Evolutionary conservation across 2,888 invertebrate genomes (phyloP).

Genomic region (Anthrax anthrax): DNA sequence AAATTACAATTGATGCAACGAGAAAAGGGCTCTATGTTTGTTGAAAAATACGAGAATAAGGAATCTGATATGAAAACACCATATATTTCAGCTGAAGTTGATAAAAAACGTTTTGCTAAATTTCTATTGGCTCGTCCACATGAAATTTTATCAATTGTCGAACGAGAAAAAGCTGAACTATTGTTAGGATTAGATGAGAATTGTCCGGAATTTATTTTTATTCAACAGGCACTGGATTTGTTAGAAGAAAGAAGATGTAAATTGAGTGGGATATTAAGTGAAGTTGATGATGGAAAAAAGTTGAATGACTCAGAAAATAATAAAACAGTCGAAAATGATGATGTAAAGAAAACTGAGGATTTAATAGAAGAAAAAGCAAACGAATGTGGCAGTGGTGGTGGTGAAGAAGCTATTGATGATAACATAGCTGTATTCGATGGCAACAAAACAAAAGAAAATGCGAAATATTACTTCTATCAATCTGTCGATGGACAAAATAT

Average conservation of each 20-base stretch:
- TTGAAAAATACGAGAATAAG: conserved; percentile 24
- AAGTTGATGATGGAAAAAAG: not conserved
- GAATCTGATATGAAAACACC: conserved; percentile 25
- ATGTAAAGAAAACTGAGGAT: not conserved
- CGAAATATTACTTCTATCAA: conserved; percentile 33
- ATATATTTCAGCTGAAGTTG: conserved; percentile 34
- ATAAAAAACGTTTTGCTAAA: conserved; percentile 50
- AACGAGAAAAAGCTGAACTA: conserved; percentile 57
- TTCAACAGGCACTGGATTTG: conserved; percentile 66
- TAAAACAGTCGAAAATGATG: not conserved
- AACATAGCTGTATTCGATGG: no score
- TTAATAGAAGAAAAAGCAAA: not conserved
- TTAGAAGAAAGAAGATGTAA: conserved; percentile 31
- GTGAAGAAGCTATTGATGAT: not conserved
- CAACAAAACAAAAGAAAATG: not conserved
- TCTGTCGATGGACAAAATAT: conserved; percentile 86
- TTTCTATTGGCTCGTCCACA: conserved; percentile 54
- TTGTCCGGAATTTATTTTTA: conserved; percentile 70
- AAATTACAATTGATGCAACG: conserved; percentile 76
- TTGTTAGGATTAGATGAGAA: conserved; percentile 50
- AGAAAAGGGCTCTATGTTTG: conserved; percentile 43
- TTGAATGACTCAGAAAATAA: not conserved
- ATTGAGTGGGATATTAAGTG: not conserved
- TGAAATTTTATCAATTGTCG: conserved; percentile 57
- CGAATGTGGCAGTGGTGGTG: no score